These are phyloP conservation scores for Tenthredo livida DNA, from an alignment of 2,888 invertebrate genomes.

Conservation along the genomic window DNA sequence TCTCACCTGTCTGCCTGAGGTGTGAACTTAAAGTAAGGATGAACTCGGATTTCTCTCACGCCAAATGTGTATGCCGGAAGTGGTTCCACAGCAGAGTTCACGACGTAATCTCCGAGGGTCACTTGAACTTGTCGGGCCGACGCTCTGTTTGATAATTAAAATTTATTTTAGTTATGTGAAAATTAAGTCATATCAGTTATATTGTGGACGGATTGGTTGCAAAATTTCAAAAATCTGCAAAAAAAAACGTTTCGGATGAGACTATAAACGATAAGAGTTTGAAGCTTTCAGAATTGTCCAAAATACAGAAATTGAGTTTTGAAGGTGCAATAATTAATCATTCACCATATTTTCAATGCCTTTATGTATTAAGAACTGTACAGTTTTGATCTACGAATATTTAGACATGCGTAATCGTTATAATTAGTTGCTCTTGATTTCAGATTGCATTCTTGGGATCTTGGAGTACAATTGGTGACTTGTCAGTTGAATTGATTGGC, in stretches of 20 bases:
- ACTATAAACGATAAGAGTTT: background rate
- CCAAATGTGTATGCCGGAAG: conserved; percentile 95
- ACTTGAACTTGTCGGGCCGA: conserved; percentile 95
- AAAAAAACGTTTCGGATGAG: background rate
- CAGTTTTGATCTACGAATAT: background rate
- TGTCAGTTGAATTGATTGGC: background rate
- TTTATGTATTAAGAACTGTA: background rate
- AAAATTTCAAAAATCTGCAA: background rate
- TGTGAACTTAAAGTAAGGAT: conserved; percentile 95
- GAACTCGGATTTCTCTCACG: conserved; percentile 93
- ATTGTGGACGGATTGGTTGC: too few species aligned
- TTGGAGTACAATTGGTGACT: background rate
- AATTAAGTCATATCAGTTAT: background rate
- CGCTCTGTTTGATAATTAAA: conserved; percentile 80
- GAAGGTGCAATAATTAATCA: background rate
- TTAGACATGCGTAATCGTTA: background rate
- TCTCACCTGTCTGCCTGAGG: conserved; percentile 88
- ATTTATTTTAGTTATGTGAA: background rate
- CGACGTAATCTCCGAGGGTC: conserved; percentile 95
- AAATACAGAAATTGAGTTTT: background rate
- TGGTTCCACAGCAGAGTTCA: conserved; percentile 95
- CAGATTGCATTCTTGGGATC: background rate
- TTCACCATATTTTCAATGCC: background rate
- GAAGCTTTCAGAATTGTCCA: background rate
- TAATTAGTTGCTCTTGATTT: background rate